Evolutionary conservation across 2,113 vertebrate species (phyloP).

Genomic region (Cyprinodon variegatus): DNA sequence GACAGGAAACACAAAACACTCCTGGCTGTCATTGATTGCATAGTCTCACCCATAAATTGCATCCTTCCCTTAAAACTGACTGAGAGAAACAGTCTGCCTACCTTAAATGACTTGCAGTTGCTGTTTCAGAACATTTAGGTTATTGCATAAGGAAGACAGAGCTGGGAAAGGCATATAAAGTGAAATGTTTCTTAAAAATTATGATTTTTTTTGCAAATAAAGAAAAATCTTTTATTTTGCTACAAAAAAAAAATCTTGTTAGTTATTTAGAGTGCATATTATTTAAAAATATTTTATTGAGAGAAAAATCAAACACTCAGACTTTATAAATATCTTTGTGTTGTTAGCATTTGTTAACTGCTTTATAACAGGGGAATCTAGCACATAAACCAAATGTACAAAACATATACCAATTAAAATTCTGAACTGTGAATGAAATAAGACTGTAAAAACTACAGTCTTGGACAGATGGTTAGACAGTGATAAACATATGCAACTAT

Average conservation of each 20-base stretch:
- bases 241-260: too few relatives aligned
- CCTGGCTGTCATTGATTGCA: conserved; percentile 59
- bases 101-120: conserved; percentile 15
- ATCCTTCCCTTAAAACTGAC: conserved; percentile 31
- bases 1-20: conserved; percentile 68
- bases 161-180: neutral
- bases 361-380: neutral
- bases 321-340: neutral
- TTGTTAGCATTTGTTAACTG: neutral
- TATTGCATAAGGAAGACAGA: conserved; percentile 9
- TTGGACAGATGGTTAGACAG: conserved; percentile 45
- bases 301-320: neutral
- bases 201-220: conserved; percentile 1
- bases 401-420: conserved; percentile 7
- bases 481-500: conserved; percentile 39
- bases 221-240: neutral
- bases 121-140: conserved; percentile 22
- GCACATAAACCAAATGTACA: neutral
- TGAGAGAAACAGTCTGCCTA: conserved; percentile 30
- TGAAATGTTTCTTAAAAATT: neutral
- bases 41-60: conserved; percentile 60
- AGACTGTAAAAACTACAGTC: conserved; percentile 12
- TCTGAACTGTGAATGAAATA: conserved; percentile 28
- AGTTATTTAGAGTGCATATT: neutral
- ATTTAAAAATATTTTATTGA: neutral